Evolutionary conservation across 2,888 invertebrate species (phyloP), one percentile per base, ranked within the genome.

Genomic region (Tanaodytes sp.): DNA sequence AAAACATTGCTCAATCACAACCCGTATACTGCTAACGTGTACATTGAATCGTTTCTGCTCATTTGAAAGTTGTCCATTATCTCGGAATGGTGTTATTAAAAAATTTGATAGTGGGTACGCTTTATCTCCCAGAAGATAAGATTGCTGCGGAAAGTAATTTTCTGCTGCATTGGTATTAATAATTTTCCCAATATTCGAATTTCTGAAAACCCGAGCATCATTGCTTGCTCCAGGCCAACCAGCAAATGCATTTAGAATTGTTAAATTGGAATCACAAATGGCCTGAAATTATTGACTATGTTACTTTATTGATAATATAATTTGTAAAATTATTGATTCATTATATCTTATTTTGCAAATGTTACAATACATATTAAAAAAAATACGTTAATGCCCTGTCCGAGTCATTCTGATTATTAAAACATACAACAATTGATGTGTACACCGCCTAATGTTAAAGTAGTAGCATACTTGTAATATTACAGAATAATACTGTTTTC

Each of bases 401-500:
- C n/a, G n/a, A n/a, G n/a, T n/a, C n/a, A n/a, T n/a, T n/a, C n/a
- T n/a, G n/a, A n/a, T n/a, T n/a, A n/a, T n/a, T n/a, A n/a, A n/a
- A n/a, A n/a, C n/a, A n/a, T n/a, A n/a, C n/a, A n/a, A n/a, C n/a
- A n/a, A n/a, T n/a, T n/a, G n/a, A n/a, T n/a, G n/a, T n/a, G n/a
- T n/a, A n/a, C n/a, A n/a, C n/a, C n/a, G n/a, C n/a, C n/a, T n/a
- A n/a, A n/a, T n/a, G n/a, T n/a, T n/a, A n/a, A n/a, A n/a, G n/a
- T n/a, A n/a, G n/a, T n/a, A n/a, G n/a, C n/a, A n/a, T n/a, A 62
- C 62, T 40, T 62, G 62, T 11, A 54, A 37, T 15, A 52, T 54
- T 2, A 62, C 62, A n/a, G 62, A 62, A 16, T 43, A 30, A 16
- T 20, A 62, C 15, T 62, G 62, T 16, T 62, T 62, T 16, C 62